These are phyloP conservation scores for Chaetura pelagica DNA, from an alignment of 2,113 vertebrate genomes.

Conservation along the genomic window DNA sequence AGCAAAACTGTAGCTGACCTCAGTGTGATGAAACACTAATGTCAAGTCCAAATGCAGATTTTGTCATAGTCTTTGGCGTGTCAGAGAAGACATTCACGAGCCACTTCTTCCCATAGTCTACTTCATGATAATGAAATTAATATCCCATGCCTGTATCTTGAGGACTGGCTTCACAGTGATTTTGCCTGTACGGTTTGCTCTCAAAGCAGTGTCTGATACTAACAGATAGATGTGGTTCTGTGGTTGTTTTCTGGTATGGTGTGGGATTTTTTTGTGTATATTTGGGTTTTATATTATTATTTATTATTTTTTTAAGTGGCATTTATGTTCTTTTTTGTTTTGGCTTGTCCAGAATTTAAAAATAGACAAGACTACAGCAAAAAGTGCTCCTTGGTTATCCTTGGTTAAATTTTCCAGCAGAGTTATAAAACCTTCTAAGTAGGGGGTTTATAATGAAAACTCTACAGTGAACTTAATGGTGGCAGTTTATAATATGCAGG, in stretches of 20 bases:
- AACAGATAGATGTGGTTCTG: not conserved
- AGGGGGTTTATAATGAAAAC: not conserved
- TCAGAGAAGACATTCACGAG: not conserved
- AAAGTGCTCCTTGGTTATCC: not conserved
- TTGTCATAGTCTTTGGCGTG: not conserved
- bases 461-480: not conserved
- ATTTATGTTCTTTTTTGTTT: not conserved
- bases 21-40: not conserved
- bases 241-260: not conserved
- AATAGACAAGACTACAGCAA: not conserved
- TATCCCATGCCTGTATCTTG: not conserved
- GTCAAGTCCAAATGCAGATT: not conserved
- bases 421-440: not conserved
- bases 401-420: not conserved
- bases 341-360: not conserved
- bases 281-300: too few relatives aligned
- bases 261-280: too few relatives aligned
- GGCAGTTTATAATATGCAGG: constrained; percentile 8
- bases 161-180: not conserved
- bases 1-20: not conserved
- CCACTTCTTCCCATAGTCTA: not conserved
- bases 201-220: not conserved
- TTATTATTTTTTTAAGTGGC: not conserved
- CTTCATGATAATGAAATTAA: not conserved
- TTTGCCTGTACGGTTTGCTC: not conserved